Conservation (phyloP, 2,888 invertebrate genomes). For the Oligia strigilis region DNA sequence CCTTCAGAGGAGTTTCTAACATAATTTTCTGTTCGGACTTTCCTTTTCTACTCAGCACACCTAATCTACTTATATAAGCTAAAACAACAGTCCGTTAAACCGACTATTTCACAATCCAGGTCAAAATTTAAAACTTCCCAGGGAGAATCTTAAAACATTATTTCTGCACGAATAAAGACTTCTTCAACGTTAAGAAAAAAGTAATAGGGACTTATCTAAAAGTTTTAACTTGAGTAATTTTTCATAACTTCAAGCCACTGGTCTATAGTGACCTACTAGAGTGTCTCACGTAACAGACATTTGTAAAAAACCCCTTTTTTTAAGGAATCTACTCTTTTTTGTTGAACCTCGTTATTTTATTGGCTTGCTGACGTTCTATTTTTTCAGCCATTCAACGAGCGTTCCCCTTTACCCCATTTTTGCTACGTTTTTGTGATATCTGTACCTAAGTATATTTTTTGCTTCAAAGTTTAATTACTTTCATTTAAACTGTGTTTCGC, state of each 20-base stretch:
- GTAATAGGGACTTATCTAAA: slow-evolving; percentile 80
- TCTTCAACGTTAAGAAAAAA: slow-evolving; percentile 66
- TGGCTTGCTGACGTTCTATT: slow-evolving; percentile 69
- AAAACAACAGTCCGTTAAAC: slow-evolving; percentile 17
- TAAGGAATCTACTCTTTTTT: slow-evolving; percentile 70
- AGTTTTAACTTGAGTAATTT: slow-evolving; percentile 81
- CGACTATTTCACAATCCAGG: slow-evolving; percentile 38
- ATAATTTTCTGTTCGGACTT: background rate
- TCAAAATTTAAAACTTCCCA: slow-evolving; percentile 47
- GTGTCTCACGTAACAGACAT: slow-evolving; percentile 76
- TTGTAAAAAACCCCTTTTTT: slow-evolving; percentile 74
- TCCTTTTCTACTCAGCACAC: background rate
- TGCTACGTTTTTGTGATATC: slow-evolving; percentile 17
- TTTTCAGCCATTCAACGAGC: slow-evolving; percentile 63
- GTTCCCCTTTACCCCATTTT: slow-evolving; percentile 51
- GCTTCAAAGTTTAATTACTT: slow-evolving; percentile 50
- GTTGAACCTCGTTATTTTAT: slow-evolving; percentile 70
- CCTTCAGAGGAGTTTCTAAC: background rate
- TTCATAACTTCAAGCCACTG: slow-evolving; percentile 80
- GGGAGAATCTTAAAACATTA: slow-evolving; percentile 70
- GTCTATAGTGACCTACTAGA: slow-evolving; percentile 71
- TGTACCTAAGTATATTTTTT: slow-evolving; percentile 10
- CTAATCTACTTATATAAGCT: slow-evolving; percentile 17
- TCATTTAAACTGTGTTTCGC: slow-evolving; percentile 25
- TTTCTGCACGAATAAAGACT: slow-evolving; percentile 67